Evolutionary conservation across 2,888 invertebrate genomes (phyloP).

Genomic region (Agonopterix alstromeriana): DNA sequence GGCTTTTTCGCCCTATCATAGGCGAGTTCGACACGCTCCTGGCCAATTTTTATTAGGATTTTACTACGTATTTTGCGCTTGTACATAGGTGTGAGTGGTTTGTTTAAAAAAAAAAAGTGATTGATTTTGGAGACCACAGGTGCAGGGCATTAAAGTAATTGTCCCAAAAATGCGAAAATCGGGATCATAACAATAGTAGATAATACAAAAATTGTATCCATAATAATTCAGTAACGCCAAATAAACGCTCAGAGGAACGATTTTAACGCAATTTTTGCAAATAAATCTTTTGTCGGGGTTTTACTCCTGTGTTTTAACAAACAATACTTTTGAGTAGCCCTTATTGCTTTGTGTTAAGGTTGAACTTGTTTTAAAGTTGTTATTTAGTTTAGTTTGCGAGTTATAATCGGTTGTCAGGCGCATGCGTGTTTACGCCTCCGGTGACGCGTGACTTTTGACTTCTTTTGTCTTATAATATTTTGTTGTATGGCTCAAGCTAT

Average conservation of each 20-base stretch:
- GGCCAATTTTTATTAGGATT: too few species aligned
- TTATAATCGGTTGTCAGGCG: constrained; percentile 21
- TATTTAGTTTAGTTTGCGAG: constrained; percentile 2
- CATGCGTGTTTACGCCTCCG: constrained; percentile 34
- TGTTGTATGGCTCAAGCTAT: constrained; percentile 1
- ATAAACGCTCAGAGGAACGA: constrained; percentile 12
- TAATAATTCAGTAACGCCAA: constrained; percentile 1
- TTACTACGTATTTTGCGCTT: too few species aligned
- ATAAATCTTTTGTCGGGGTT: constrained; percentile 28
- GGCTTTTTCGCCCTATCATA: too few species aligned
- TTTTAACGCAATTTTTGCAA: constrained; percentile 29
- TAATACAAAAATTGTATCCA: background rate
- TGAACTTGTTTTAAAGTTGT: background rate
- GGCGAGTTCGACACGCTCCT: too few species aligned
- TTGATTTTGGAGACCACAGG: background rate
- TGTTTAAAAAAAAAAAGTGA: too few species aligned
- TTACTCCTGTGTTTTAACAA: background rate
- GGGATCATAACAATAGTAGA: background rate
- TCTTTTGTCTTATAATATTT: constrained; percentile 39
- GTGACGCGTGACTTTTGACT: constrained; percentile 52
- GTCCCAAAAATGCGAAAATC: background rate
- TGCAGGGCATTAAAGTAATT: background rate
- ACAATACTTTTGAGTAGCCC: constrained; percentile 3
- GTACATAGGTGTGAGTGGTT: too few species aligned
- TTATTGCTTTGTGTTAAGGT: constrained; percentile 4